Evolutionary conservation across 2,888 invertebrate genomes (phyloP).

Genomic region (Apamea monoglypha): DNA sequence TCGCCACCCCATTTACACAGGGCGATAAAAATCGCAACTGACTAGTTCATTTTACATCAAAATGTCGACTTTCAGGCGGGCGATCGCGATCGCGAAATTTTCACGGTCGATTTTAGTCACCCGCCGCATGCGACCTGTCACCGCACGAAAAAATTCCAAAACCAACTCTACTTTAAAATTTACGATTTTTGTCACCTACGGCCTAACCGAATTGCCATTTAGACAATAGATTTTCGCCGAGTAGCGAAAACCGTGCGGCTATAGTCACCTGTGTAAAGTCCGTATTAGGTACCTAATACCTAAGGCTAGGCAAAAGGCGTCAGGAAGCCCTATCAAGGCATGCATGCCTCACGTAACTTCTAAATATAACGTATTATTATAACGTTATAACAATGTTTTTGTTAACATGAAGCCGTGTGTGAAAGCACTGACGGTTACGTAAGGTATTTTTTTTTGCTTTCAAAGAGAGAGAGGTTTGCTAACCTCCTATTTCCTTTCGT

Average conservation of each 20-base stretch:
- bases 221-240: background rate
- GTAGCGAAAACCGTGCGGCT: background rate
- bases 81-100: background rate
- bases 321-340: constrained; percentile 57
- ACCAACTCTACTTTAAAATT: background rate
- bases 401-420: constrained; percentile 18
- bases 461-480: constrained; percentile 20
- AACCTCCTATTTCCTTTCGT: constrained; percentile 9
- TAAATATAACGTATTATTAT: constrained; percentile 37
- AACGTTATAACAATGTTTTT: constrained; percentile 21
- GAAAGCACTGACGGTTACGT: constrained; percentile 30
- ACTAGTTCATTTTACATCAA: background rate
- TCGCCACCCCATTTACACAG: background rate
- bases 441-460: constrained; percentile 26
- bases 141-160: background rate
- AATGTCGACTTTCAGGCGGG: background rate
- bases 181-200: background rate
- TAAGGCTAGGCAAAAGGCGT: constrained; percentile 43
- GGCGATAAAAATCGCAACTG: background rate
- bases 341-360: constrained; percentile 51
- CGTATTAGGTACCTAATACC: constrained; percentile 9
- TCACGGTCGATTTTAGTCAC: background rate
- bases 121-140: too few species aligned
- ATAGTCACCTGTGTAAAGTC: background rate
- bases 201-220: background rate